Base-by-base conservation (phyloP, 2,888 invertebrate genomes). In the Osmoderma eremita region DNA sequence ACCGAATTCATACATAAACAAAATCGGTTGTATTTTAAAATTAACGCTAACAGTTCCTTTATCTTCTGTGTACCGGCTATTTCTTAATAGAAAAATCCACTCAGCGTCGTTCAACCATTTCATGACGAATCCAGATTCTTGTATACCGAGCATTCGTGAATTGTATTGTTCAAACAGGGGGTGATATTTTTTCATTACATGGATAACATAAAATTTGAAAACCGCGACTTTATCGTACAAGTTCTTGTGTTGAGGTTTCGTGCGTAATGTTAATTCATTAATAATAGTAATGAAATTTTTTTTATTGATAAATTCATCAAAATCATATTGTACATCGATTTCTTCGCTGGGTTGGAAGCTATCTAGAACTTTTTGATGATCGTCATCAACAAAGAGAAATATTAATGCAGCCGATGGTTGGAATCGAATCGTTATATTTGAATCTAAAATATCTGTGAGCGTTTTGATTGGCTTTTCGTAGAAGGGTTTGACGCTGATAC, bases 41-140 rank as follows among this genome's bases (percentile, higher is more conserved):
- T 18, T 41, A 30, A 41, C 30, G 10, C 30, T 30, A 2, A 30
- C 5, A 30, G 5, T 30, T 5, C 30, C 30, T 30, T 5, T 10
- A 2, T 30, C 30, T 10, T 30, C 10, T 30, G 1, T 10, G 10
- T 30, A 30, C 10, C 10, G 30, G 30, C 30, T 41, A 50, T 65
- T 36, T 36, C 39, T 42, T 22, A 65, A 18, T 8, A 58, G 38
- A n/a, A 24, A 49, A 24, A 39, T 48, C 38, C 30, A 49, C 41
- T 65, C 49, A n/a, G 54, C 49, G 22, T 67, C 67, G 3, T 41
- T 49, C 17, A 51, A 24, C 67, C 67, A 67, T 54, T 67, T 67
- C 8, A 42, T 48, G 1, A 67, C 8, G 12, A 67, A 39, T 0
- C 67, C 67, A n/a, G 48, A 41, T 17, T 67, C 61, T 20, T 62